Base-by-base conservation (phyloP, 2,888 invertebrate species). In the Cactoblastis cactorum region DNA sequence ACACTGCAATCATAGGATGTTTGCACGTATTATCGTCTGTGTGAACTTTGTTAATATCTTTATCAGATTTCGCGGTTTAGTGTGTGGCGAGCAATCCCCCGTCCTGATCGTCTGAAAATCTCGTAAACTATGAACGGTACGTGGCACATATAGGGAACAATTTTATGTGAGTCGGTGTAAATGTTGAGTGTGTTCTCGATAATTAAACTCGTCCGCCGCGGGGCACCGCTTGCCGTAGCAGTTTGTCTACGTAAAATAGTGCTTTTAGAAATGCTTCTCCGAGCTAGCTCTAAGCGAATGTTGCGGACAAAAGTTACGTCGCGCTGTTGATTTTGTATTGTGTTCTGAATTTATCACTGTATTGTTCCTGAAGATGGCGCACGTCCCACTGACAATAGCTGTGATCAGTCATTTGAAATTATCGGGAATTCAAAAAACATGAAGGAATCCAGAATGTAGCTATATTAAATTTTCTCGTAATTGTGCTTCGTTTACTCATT, bases 11-110 rank as follows among this genome's bases (percentile, higher is more conserved):
- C 73, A 67, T 62, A 67, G 65, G 62, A 62, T 83, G 78, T 85
- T 84, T 85, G 77, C 74, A 64, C 73, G 69, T 71, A 71, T 77
- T 81, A 83, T 80, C 75, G 68, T 55, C 57, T 67, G 68, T 74
- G 72, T 71, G 73, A 75, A 75, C n/a, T 79, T 74, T 77, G 77
- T 76, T 73, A 80, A 79, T 76, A 77, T 62, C 61, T 64, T 76
- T 74, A 80, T 78, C 77, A 60, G 65, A 73, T 67, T 71, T 65
- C 56, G 57, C 66, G 64, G 67, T 63, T 71, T 71, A 77, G 69
- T 73, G 59, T 62, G 61, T 58, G 58, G 57, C 58, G 58, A 67
- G 64, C 67, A 63, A 64, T 69, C 62, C 60, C 62, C 59, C 53
- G 62, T 56, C 51, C 60, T 59, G 69, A 65, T 67, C 14, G 39